phyloP scores from a whole-genome alignment of 1,140 invertebrate species.

The Magallana gigas region DNA sequence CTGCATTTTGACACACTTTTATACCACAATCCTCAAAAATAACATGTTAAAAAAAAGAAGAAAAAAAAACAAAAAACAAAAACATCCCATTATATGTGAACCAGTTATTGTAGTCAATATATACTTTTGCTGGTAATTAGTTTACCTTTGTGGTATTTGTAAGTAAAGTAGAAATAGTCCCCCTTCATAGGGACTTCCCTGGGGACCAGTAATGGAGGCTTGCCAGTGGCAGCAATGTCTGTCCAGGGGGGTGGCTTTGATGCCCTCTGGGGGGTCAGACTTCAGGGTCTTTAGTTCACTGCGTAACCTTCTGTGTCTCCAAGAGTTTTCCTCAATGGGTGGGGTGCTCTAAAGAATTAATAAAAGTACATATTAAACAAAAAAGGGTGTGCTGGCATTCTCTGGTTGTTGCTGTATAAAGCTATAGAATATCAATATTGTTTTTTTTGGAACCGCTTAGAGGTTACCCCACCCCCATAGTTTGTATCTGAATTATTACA shows the following conservation, averaged over 20 bases:
- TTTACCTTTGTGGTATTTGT: constrained; percentile 88
- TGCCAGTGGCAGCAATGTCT: constrained; percentile 79
- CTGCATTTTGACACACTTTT: too few species aligned
- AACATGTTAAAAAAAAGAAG: neutral
- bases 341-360: constrained; percentile 71
- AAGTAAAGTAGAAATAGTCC: constrained; percentile 86
- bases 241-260: constrained; percentile 92
- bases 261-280: constrained; percentile 93
- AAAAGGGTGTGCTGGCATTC: too few species aligned
- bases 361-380: neutral
- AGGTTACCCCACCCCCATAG: too few species aligned
- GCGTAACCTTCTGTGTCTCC: constrained; percentile 76
- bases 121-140: neutral
- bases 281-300: constrained; percentile 78
- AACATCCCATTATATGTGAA: too few species aligned
- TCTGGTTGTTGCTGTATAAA: too few species aligned
- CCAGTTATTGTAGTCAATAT: too few species aligned
- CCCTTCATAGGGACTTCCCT: constrained; percentile 81
- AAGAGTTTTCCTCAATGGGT: constrained; percentile 77
- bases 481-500: too few species aligned
- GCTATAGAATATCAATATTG: too few species aligned
- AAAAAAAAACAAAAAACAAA: neutral
- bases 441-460: too few species aligned
- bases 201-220: constrained; percentile 78
- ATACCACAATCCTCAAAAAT: neutral